phyloP scores from a whole-genome alignment of 2,888 invertebrate species.

The Drosophila seclusa region DNA sequence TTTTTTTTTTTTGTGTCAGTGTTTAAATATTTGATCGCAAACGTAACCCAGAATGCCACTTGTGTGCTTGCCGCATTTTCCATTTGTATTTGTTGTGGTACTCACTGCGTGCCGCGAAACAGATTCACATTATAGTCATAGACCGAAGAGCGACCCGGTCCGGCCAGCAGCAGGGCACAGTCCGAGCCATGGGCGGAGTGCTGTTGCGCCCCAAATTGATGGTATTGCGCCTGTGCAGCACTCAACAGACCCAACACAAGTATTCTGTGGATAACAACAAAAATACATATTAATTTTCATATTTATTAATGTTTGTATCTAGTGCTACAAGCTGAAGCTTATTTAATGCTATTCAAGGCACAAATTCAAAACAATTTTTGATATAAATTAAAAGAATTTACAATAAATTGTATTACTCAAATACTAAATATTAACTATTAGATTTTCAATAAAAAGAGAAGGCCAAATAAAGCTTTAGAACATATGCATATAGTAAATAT shows the following conservation, averaged over 20 bases:
- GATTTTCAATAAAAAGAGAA: background rate
- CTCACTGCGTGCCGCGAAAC: constrained; percentile 92
- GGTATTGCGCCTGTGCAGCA: constrained; percentile 76
- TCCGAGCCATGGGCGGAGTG: constrained; percentile 86
- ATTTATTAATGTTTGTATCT: background rate
- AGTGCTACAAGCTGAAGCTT: background rate
- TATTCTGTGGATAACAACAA: constrained; percentile 76
- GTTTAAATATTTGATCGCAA: constrained; percentile 58
- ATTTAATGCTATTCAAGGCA: background rate
- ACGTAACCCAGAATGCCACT: constrained; percentile 55
- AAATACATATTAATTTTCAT: background rate
- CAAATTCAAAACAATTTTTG: background rate
- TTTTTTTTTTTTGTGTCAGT: constrained; percentile 39
- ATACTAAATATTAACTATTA: background rate
- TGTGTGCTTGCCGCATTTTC: constrained; percentile 33
- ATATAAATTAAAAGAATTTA: background rate
- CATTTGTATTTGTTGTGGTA: constrained; percentile 80
- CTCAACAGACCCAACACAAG: constrained; percentile 59
- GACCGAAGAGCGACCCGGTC: constrained; percentile 91
- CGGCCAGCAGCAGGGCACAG: constrained; percentile 91
- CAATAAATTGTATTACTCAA: background rate
- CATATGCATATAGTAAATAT: background rate
- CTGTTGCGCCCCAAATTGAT: constrained; percentile 79
- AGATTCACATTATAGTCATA: constrained; percentile 94
- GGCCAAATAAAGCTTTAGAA: background rate